Base-by-base conservation (phyloP, 2,797 vertebrate species). In the Danio choprae region DNA sequence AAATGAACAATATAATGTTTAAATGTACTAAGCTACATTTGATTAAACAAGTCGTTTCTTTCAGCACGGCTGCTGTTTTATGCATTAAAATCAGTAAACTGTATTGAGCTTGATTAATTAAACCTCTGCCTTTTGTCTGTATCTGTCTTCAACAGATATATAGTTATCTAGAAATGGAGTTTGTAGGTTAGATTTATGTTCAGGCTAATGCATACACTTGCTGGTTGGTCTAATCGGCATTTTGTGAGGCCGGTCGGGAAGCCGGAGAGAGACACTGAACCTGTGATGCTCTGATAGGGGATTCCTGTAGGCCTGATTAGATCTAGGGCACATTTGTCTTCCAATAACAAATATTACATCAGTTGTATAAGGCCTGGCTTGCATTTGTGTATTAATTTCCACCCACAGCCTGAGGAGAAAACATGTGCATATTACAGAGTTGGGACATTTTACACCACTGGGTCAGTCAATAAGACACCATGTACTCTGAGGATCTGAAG, bases 301-400 rank as follows among this genome's bases (percentile, higher is more conserved):
- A 87, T 88, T 87, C 90, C 90, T 87, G 84, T 84, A 86, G 87
- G 84, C 81, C 87, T 90, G 92, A 94, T 93, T 91, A 91, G 86
- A 92, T 93, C 91, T 89, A 86, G 84, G 88, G 84, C 84, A 85
- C 91, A 91, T 93, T 93, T 93, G 91, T 92, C 89, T 91, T 90
- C 87, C 90, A 89, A 91, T 92, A 89, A 92, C 90, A 90, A 84
- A 90, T 87, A 92, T 92, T 91, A 89, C 89, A 91, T 91, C 87
- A 93, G 93, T 92, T 93, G 90, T 90, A 87, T 86, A 89, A 77
- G 77, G 81, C 16, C 81, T 83, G 84, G 79, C 80, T 84, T 85
- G 82, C 59, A 73, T 82, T 77, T 80, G 86, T 87, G 84, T 88
- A 89, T 84, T 88, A 88, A 91, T 89, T 89, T 88, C 88, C 87